Percentiles rank a stretch among this genome's conserved stretches.
These are phyloP conservation scores for Drosophila ambigua DNA, from an alignment of 1,140 invertebrate genomes.

Conservation along the genomic window DNA sequence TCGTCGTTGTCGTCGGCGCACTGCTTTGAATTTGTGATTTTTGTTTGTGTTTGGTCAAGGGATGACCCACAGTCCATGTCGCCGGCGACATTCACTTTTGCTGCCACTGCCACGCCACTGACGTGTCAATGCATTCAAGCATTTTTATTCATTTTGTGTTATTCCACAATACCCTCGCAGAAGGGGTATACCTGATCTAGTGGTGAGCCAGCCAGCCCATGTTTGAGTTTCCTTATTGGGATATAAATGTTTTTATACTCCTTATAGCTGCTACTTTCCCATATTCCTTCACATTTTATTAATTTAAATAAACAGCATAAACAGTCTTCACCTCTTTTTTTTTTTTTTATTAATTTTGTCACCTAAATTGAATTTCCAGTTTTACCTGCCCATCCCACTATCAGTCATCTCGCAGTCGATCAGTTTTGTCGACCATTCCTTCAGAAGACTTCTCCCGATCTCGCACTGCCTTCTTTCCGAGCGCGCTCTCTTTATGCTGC, in stretches of 20 bases:
- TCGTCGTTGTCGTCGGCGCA: slow-evolving; percentile 12
- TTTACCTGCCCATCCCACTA: background rate
- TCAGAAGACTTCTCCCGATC: slow-evolving; percentile 6
- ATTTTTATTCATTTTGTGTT: background rate
- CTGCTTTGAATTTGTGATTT: slow-evolving; percentile 57
- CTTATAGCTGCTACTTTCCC: too few relatives aligned
- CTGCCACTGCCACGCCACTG: background rate
- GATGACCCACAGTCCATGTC: slow-evolving; percentile 19
- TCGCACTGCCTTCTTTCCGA: slow-evolving; percentile 9
- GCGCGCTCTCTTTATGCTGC: slow-evolving; percentile 19
- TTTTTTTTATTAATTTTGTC: background rate
- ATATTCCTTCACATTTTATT: too few relatives aligned
- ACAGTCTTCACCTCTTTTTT: too few relatives aligned
- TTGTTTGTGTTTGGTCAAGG: slow-evolving; percentile 55
- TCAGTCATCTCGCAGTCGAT: background rate
- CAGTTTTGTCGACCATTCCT: slow-evolving; percentile 3
- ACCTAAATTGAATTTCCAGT: background rate
- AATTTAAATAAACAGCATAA: too few relatives aligned
- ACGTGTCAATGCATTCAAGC: slow-evolving; percentile 22
- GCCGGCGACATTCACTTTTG: slow-evolving; percentile 62
- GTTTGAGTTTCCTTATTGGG: too few relatives aligned
- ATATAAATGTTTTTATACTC: too few relatives aligned
- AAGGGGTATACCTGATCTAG: too few relatives aligned
- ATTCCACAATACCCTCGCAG: too few relatives aligned
- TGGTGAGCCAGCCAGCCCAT: too few relatives aligned